phyloP scores from a whole-genome alignment of 2,113 vertebrate species.

The Eretmochelys imbricata region DNA sequence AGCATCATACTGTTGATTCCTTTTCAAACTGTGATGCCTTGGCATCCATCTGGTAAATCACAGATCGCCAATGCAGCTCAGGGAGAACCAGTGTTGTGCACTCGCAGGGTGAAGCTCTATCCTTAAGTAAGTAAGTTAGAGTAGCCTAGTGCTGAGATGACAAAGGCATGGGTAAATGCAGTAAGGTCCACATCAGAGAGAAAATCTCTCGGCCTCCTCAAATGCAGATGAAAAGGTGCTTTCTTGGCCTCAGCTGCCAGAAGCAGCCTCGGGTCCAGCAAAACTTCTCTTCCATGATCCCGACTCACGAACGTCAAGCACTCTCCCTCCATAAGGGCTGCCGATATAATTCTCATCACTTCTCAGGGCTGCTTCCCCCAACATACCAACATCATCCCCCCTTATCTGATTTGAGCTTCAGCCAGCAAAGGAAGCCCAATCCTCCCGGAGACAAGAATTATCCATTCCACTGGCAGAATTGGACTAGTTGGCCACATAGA shows the following conservation, averaged over 20 bases:
- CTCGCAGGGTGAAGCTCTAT: not conserved
- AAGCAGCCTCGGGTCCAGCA: not conserved
- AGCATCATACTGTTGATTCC: too few relatives aligned
- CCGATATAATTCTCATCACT: not conserved
- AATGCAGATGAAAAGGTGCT: not conserved
- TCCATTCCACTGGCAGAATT: not conserved
- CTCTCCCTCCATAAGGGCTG: not conserved
- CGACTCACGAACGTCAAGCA: not conserved
- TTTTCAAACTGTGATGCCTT: too few relatives aligned
- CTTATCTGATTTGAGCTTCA: not conserved
- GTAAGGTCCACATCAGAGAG: not conserved
- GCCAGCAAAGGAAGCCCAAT: not conserved
- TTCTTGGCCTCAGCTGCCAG: not conserved
- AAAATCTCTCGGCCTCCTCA: not conserved
- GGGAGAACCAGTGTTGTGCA: not conserved
- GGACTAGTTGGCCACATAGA: not conserved
- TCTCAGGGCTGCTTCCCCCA: not conserved
- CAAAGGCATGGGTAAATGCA: not conserved
- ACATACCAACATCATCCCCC: not conserved
- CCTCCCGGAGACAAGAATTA: rapidly evolving
- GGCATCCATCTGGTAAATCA: too few relatives aligned
- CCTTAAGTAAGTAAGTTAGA: not conserved
- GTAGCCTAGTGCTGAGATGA: not conserved
- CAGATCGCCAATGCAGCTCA: not conserved
- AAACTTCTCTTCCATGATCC: rapidly evolving